Percentiles rank a stretch among this genome's conserved stretches.
phyloP scores from a whole-genome alignment of 1,140 invertebrate species.

The Bombus ignitus region DNA sequence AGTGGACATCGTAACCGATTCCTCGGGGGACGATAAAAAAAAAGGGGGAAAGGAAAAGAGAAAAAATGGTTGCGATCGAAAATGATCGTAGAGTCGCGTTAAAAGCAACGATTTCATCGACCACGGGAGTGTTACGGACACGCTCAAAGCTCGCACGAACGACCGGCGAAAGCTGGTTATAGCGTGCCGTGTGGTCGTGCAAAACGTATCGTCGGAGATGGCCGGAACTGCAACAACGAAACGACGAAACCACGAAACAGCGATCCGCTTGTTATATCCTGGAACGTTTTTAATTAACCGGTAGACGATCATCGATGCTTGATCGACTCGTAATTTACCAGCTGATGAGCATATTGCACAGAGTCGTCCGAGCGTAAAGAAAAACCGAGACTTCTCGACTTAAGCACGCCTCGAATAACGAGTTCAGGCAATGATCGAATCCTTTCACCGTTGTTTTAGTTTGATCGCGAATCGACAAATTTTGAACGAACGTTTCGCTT shows the following conservation, averaged over 20 bases:
- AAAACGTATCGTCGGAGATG: neutral
- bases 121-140: conserved; percentile 15
- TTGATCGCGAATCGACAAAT: neutral
- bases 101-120: conserved; percentile 61
- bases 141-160: conserved; percentile 44
- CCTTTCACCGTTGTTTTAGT: neutral
- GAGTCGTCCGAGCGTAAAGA: neutral
- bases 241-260: too few species aligned
- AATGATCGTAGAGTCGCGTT: neutral
- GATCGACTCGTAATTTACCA: neutral
- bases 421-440: neutral
- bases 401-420: neutral
- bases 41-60: fast-evolving
- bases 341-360: neutral
- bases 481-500: neutral
- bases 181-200: neutral
- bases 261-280: neutral
- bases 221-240: too few species aligned
- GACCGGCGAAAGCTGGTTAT: neutral
- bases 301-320: too few species aligned
- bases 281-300: neutral
- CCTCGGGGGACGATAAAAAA: too few species aligned
- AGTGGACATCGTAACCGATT: neutral
- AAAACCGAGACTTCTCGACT: neutral
- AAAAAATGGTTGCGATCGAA: neutral